A percentile compares a stretch with the other conserved stretches of the same genome.
Conservation (phyloP, 1,140 invertebrate genomes). For the Chironomus tepperi region DNA sequence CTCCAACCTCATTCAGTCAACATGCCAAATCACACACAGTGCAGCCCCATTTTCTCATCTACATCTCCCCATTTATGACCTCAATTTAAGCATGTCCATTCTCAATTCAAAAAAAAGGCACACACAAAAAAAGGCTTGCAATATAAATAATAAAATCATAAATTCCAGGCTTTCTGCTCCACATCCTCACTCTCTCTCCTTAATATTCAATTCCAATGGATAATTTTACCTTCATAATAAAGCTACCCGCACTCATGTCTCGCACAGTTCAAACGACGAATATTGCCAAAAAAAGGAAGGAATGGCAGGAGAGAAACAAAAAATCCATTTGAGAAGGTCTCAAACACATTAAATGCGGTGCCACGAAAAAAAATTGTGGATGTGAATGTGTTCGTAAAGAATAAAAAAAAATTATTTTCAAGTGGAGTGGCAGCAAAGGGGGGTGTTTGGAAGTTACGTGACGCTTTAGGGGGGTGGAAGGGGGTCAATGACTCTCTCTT, state of each 20-base stretch:
- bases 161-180: background rate
- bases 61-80: too few relatives aligned
- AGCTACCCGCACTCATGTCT: background rate
- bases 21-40: too few relatives aligned
- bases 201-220: background rate
- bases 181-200: background rate
- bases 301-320: background rate
- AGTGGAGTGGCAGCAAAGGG: too few relatives aligned
- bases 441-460: too few relatives aligned
- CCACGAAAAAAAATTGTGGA: too few relatives aligned
- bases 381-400: too few relatives aligned
- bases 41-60: too few relatives aligned
- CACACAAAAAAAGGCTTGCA: background rate
- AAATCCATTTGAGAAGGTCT: background rate
- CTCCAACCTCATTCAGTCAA: too few relatives aligned
- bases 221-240: background rate
- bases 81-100: too few relatives aligned
- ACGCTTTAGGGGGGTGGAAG: background rate
- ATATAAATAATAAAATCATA: conserved; percentile 24
- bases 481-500: too few relatives aligned
- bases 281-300: background rate
- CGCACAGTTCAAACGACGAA: background rate
- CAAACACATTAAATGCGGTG: conserved; percentile 1
- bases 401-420: too few relatives aligned
- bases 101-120: background rate